Evolutionary conservation across 1,140 invertebrate species (phyloP).

Genomic region (Lutraria rhynchaena): DNA sequence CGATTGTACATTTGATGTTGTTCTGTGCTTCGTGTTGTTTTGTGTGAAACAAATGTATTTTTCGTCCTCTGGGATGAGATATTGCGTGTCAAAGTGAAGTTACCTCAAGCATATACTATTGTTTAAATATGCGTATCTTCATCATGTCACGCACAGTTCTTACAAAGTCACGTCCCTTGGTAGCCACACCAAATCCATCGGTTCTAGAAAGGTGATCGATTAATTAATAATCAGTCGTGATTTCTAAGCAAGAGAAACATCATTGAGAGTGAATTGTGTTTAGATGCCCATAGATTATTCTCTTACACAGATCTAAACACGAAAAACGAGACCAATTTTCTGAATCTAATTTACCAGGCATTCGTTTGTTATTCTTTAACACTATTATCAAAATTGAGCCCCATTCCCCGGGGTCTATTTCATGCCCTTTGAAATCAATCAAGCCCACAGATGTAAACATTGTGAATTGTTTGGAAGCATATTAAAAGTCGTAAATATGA

Average conservation of each 20-base stretch:
- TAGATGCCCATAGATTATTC: slow-evolving; percentile 38
- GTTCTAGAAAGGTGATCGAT: slow-evolving; percentile 42
- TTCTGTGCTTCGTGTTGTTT: slow-evolving; percentile 20
- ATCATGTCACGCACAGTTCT: neutral
- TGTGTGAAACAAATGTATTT: slow-evolving; percentile 30
- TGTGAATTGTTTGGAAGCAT: slow-evolving; percentile 38
- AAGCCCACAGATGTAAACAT: slow-evolving; percentile 30
- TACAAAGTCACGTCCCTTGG: slow-evolving; percentile 16
- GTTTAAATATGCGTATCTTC: slow-evolving; percentile 19
- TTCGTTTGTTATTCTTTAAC: slow-evolving; percentile 58
- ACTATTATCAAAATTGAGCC: slow-evolving; percentile 63
- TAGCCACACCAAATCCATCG: slow-evolving; percentile 12
- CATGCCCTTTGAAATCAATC: slow-evolving; percentile 59
- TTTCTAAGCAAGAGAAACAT: neutral
- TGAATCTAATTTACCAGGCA: slow-evolving; percentile 57
- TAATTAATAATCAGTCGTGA: slow-evolving; percentile 49
- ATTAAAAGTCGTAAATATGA: slow-evolving; percentile 41
- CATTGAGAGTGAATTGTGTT: neutral
- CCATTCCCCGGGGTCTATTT: slow-evolving; percentile 15
- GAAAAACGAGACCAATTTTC: slow-evolving; percentile 46
- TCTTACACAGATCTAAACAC: slow-evolving; percentile 33
- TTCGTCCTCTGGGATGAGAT: slow-evolving; percentile 4
- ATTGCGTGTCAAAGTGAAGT: slow-evolving; percentile 20
- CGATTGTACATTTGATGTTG: slow-evolving; percentile 45
- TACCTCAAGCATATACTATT: neutral